Conservation (phyloP, 2,888 invertebrate species). For the Mechanitis messenoides region DNA sequence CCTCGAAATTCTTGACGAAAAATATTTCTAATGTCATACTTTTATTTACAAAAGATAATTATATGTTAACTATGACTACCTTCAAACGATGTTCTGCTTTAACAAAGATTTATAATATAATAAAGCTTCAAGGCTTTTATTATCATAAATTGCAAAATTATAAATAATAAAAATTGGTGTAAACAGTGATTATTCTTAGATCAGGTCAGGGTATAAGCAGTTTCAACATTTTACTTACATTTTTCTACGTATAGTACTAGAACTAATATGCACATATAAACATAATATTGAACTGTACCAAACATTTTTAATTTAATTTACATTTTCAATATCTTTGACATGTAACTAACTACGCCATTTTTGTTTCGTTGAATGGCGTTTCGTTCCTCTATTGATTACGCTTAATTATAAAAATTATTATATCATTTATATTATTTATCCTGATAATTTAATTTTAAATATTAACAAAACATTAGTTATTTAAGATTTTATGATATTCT, state of each 20-base stretch:
- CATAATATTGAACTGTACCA: conserved; percentile 42
- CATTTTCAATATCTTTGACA: conserved; percentile 59
- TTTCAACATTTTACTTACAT: conserved; percentile 52
- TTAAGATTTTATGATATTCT: too few species aligned
- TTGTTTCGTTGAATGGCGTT: conserved; percentile 42
- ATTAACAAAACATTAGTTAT: too few species aligned
- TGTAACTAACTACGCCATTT: conserved; percentile 62
- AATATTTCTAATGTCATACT: background rate
- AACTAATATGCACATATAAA: conserved; percentile 49
- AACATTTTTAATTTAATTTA: conserved; percentile 68
- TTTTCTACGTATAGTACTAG: conserved; percentile 43
- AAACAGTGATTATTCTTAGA: background rate
- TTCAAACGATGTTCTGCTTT: conserved; percentile 16
- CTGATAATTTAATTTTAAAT: too few species aligned
- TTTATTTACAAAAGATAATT: conserved; percentile 1
- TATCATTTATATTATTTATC: background rate
- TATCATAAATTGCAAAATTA: conserved; percentile 12
- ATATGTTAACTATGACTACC: conserved; percentile 10
- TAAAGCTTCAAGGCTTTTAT: conserved; percentile 24
- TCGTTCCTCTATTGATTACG: conserved; percentile 2
- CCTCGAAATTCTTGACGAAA: background rate
- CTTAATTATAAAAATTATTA: background rate
- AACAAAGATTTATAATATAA: conserved; percentile 22
- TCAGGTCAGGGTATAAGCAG: background rate
- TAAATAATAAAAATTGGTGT: background rate